A percentile compares a stretch with the other conserved stretches of the same genome.
Conservation (phyloP, 2,888 invertebrate species). For the Phalangium opilio region DNA sequence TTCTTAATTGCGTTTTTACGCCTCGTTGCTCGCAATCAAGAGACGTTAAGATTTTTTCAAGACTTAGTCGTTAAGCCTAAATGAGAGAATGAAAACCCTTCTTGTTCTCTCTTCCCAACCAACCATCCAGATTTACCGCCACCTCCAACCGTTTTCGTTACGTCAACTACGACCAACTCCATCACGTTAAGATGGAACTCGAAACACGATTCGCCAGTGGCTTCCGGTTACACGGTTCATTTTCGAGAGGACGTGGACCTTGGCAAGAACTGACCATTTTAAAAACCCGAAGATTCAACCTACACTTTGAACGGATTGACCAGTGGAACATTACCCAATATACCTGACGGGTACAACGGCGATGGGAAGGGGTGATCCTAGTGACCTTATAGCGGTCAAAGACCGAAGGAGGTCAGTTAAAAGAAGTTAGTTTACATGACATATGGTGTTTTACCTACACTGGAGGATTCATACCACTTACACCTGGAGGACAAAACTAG, state of each 20-base stretch:
- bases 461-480: no score
- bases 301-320: conserved; percentile 19
- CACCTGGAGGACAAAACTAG: no score
- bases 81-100: no score
- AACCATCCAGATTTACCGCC: conserved; percentile 18
- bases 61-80: no score
- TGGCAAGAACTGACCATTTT: conserved; percentile 16
- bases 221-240: conserved; percentile 12
- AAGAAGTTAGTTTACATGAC: no score
- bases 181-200: conserved; percentile 11
- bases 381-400: conserved; percentile 17
- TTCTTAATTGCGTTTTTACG: no score
- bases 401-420: conserved; percentile 13
- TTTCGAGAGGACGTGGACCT: conserved; percentile 11
- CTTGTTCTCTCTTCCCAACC: no score
- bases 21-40: no score
- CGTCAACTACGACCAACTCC: conserved; percentile 14
- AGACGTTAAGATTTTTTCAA: no score
- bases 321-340: conserved; percentile 18
- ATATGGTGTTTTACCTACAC: no score
- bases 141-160: conserved; percentile 15
- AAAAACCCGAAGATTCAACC: conserved; percentile 13
- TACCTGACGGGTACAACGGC: conserved; percentile 21
- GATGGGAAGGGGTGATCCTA: conserved; percentile 21
- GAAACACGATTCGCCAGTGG: no score